These are phyloP conservation scores for Halocynthia roretzi DNA, from an alignment of 23 tunicate species.

Conservation along the genomic window DNA sequence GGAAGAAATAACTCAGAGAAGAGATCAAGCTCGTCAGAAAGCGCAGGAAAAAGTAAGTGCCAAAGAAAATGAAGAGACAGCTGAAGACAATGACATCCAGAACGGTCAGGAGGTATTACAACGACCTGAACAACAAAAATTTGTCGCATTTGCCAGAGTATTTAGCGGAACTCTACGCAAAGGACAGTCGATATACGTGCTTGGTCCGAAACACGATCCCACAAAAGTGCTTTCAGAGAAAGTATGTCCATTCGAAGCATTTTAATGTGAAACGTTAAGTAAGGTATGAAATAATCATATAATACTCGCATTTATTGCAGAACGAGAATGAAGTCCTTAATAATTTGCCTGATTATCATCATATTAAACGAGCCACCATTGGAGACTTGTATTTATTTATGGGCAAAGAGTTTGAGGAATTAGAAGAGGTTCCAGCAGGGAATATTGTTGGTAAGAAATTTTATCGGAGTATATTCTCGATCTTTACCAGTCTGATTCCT, in stretches of 20 bases:
- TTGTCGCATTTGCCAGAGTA: constrained; percentile 88
- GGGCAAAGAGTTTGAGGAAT: constrained; percentile 70
- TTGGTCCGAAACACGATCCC: constrained; percentile 89
- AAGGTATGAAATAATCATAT: neutral
- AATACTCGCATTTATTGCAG: neutral
- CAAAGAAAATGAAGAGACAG: neutral
- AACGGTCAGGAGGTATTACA: neutral
- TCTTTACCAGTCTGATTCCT: neutral
- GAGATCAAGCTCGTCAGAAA: constrained; percentile 61
- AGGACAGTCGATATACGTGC: constrained; percentile 68
- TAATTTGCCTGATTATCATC: constrained; percentile 10
- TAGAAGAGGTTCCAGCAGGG: constrained; percentile 87
- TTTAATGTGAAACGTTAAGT: neutral
- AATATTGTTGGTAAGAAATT: constrained; percentile 60
- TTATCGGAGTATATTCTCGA: neutral
- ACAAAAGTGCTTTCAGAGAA: constrained; percentile 9
- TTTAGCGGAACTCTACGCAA: constrained; percentile 83
- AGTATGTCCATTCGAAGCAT: neutral
- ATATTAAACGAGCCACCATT: constrained; percentile 38
- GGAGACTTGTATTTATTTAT: constrained; percentile 61
- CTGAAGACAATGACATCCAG: neutral
- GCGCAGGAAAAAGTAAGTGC: neutral
- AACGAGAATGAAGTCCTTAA: constrained; percentile 7
- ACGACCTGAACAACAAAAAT: constrained; percentile 16
- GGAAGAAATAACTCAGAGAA: constrained; percentile 41